A percentile compares a stretch with the other conserved stretches of the same genome.
These are phyloP conservation scores for Acanthacorydalis orientalis DNA, from an alignment of 2,888 invertebrate species.

Conservation along the genomic window DNA sequence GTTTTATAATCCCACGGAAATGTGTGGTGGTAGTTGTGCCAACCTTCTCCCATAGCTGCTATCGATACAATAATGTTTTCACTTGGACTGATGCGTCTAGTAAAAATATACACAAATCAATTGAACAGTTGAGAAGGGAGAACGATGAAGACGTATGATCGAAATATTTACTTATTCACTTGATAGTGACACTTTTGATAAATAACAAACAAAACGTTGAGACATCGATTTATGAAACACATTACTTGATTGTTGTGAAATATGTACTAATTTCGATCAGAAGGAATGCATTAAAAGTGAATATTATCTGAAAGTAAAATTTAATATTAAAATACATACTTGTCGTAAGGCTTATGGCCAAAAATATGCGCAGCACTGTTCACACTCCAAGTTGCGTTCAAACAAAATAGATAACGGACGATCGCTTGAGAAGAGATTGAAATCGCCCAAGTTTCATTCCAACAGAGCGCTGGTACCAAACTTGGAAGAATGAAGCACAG, in stretches of 20 bases:
- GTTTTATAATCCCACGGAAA: constrained; percentile 92
- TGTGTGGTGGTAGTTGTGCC: constrained; percentile 90
- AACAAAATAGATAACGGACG: constrained; percentile 51
- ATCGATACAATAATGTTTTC: constrained; percentile 62
- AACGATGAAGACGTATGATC: neutral
- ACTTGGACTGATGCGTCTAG: constrained; percentile 57
- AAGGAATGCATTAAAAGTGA: neutral
- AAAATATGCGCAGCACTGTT: constrained; percentile 76
- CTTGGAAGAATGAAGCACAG: constrained; percentile 60
- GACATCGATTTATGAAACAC: too few species aligned
- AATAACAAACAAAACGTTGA: too few species aligned
- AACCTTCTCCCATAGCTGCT: constrained; percentile 67
- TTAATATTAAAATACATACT: constrained; percentile 26
- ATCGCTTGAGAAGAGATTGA: constrained; percentile 48
- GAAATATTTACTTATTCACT: neutral
- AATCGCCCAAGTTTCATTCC: constrained; percentile 50
- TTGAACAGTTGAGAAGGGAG: neutral
- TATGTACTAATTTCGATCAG: too few species aligned
- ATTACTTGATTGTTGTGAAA: too few species aligned
- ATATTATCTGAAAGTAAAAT: neutral
- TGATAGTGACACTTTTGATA: neutral
- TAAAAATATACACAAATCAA: constrained; percentile 23
- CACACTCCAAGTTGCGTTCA: constrained; percentile 81
- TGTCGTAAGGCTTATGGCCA: constrained; percentile 56
- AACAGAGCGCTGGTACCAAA: constrained; percentile 45